phyloP scores from a whole-genome alignment of 2,888 invertebrate genomes.

The Plagiodera versicolora region DNA sequence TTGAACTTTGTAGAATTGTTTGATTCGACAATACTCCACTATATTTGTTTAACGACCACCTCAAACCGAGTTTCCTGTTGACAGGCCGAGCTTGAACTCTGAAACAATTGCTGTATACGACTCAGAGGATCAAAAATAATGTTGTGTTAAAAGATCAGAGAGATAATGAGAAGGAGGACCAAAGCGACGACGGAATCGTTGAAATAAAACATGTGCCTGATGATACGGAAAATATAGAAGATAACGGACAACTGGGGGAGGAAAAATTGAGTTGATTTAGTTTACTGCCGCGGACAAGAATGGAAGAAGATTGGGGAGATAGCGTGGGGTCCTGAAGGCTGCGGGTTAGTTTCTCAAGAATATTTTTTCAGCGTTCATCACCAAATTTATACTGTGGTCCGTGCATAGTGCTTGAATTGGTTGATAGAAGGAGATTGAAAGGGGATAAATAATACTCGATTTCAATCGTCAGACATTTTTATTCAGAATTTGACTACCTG shows the following conservation, averaged over 20 bases:
- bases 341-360: neutral
- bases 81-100: conserved; percentile 28
- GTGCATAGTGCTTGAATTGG: too few species aligned
- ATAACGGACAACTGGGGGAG: conserved; percentile 30
- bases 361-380: neutral
- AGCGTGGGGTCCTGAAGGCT: neutral
- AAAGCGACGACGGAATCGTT: conserved; percentile 37
- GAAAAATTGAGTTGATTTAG: conserved; percentile 1
- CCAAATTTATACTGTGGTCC: too few species aligned
- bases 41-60: too few species aligned
- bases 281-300: neutral
- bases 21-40: too few species aligned
- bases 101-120: conserved; percentile 27
- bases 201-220: conserved; percentile 50
- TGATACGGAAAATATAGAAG: conserved; percentile 39
- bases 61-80: neutral
- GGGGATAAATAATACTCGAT: too few species aligned
- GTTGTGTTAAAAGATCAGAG: conserved; percentile 39
- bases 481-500: too few species aligned
- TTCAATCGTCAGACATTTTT: too few species aligned
- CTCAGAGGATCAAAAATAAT: too few species aligned
- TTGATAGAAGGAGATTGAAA: too few species aligned
- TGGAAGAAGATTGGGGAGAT: neutral
- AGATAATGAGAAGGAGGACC: conserved; percentile 41
- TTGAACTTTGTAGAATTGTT: too few species aligned